phyloP scores from a whole-genome alignment of 2,888 invertebrate species.

The Limenitis camilla region DNA sequence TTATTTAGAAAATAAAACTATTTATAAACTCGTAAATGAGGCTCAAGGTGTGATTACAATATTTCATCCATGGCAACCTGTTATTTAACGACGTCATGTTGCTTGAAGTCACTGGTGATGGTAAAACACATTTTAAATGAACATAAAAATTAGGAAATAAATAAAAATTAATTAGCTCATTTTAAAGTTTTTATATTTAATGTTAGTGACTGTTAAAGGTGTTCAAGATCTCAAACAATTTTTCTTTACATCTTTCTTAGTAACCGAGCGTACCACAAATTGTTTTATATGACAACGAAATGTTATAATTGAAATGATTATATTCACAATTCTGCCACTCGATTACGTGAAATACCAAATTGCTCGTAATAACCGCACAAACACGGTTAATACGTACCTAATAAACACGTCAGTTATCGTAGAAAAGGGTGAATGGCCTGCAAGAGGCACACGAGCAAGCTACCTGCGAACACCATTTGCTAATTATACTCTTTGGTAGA shows the following conservation, averaged over 20 bases:
- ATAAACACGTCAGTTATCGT: conserved; percentile 30
- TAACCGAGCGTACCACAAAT: too few species aligned
- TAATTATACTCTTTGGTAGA: conserved; percentile 24
- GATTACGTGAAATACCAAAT: conserved; percentile 12
- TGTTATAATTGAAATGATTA: not conserved
- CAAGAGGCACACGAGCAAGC: conserved; percentile 34
- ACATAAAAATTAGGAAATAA: too few species aligned
- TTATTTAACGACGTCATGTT: too few species aligned
- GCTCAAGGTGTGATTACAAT: not conserved
- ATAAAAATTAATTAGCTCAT: too few species aligned
- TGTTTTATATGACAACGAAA: not conserved
- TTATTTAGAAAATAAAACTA: too few species aligned
- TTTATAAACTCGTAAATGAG: not conserved
- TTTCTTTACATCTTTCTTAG: too few species aligned
- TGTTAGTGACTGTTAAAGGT: too few species aligned
- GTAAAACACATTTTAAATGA: too few species aligned
- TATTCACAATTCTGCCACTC: conserved; percentile 1
- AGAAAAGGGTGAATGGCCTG: conserved; percentile 50
- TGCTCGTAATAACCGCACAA: conserved; percentile 14
- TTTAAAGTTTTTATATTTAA: too few species aligned
- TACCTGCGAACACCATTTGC: conserved; percentile 46
- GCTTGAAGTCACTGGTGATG: too few species aligned
- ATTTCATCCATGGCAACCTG: not conserved
- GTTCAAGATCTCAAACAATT: too few species aligned
- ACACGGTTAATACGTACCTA: conserved; percentile 17